These are phyloP conservation scores for Mastomys coucha DNA, from an alignment of 2,113 vertebrate genomes.

Conservation along the genomic window DNA sequence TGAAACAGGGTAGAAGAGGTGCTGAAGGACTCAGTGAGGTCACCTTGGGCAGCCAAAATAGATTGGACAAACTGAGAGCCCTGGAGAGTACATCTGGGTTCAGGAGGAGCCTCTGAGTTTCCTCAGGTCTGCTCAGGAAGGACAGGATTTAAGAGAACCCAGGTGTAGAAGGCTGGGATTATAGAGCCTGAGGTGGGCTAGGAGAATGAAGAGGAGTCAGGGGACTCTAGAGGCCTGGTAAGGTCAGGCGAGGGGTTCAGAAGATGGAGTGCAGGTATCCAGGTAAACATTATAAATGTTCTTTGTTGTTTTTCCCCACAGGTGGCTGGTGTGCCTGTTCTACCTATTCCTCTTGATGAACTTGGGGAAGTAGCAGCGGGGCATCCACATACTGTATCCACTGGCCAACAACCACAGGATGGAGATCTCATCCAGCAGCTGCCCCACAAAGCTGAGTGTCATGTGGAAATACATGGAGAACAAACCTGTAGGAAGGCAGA, in stretches of 20 bases:
- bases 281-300: neutral
- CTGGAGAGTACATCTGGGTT: neutral
- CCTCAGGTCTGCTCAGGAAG: neutral
- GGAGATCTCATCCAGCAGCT: slow-evolving; percentile 96
- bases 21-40: neutral
- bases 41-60: neutral
- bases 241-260: neutral
- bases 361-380: slow-evolving; percentile 89
- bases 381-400: slow-evolving; percentile 93
- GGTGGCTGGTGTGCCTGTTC: neutral
- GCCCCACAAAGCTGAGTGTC: slow-evolving; percentile 96
- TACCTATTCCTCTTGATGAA: slow-evolving; percentile 93
- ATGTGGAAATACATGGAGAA: slow-evolving; percentile 97
- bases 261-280: neutral
- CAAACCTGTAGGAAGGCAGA: slow-evolving; percentile 84
- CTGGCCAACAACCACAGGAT: slow-evolving; percentile 94
- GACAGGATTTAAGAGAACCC: neutral
- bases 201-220: neutral
- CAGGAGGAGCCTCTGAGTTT: neutral
- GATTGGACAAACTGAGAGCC: neutral
- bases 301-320: neutral
- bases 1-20: neutral
- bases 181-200: too few species aligned
- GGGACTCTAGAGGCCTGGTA: neutral
- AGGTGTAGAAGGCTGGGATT: neutral